Evolutionary conservation across 1,140 invertebrate species (phyloP).

Genomic region (Caenorhabditis remanei): DNA sequence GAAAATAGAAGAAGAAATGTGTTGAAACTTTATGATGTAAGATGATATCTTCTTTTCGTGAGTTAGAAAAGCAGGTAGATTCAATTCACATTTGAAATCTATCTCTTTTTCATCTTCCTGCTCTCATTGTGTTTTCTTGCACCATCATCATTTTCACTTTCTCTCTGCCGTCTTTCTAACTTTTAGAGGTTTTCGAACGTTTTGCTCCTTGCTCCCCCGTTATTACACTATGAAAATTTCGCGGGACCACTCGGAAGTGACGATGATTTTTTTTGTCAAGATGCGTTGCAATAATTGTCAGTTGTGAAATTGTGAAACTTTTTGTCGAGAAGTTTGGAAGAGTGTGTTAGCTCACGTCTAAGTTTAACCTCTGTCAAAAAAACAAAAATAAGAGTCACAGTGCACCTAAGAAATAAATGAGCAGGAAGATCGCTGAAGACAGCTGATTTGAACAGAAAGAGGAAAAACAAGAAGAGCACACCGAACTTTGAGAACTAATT

Average conservation of each 20-base stretch:
- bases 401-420: neutral
- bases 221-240: slow-evolving; percentile 19
- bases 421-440: slow-evolving; percentile 19
- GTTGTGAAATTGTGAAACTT: slow-evolving; percentile 27
- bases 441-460: neutral
- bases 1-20: neutral
- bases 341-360: too few species aligned
- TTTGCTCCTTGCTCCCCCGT: slow-evolving; percentile 18
- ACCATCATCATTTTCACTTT: neutral
- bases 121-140: neutral
- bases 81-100: slow-evolving; percentile 16
- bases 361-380: neutral
- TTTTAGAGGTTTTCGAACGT: slow-evolving; percentile 20
- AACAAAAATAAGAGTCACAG: neutral
- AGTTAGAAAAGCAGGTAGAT: neutral
- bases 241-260: slow-evolving; percentile 7
- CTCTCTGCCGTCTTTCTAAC: neutral
- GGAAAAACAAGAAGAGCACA: neutral
- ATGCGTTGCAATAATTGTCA: neutral
- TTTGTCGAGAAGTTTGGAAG: neutral
- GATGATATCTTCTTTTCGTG: neutral
- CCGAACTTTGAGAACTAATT: slow-evolving; percentile 6
- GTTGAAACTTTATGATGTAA: neutral
- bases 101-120: neutral
- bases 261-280: slow-evolving; percentile 30